These are phyloP conservation scores for Eurosta solidaginis DNA, from an alignment of 1,140 invertebrate species.

Conservation along the genomic window DNA sequence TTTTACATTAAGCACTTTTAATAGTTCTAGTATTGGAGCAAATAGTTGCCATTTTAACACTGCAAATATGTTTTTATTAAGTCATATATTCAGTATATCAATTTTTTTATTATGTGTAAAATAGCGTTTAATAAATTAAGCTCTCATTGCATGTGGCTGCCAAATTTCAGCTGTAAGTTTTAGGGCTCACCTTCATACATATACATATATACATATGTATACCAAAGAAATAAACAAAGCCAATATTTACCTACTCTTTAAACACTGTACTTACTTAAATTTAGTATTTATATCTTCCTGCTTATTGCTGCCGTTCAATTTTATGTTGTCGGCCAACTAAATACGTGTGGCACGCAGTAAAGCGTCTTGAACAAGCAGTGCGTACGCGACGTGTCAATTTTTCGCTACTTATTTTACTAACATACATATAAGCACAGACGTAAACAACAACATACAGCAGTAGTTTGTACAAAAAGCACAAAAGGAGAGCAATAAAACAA, in stretches of 20 bases:
- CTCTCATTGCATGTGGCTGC: too few relatives aligned
- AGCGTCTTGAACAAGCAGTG: constrained; percentile 2
- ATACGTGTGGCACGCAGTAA: constrained; percentile 17
- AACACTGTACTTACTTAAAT: background rate
- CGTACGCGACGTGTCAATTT: constrained; percentile 27
- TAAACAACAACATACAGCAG: background rate
- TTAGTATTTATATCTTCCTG: background rate
- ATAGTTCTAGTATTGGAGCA: too few relatives aligned
- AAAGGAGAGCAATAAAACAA: background rate
- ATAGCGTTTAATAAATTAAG: too few relatives aligned
- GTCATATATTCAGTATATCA: too few relatives aligned
- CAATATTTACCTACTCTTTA: background rate
- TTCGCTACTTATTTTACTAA: constrained; percentile 21
- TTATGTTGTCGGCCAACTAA: background rate
- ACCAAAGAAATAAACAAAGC: background rate
- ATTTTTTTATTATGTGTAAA: too few relatives aligned
- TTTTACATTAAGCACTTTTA: too few relatives aligned
- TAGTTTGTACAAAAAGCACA: background rate
- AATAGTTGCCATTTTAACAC: too few relatives aligned
- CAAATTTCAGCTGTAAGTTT: too few relatives aligned
- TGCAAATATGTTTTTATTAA: too few relatives aligned
- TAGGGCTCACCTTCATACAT: background rate
- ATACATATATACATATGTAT: too few relatives aligned
- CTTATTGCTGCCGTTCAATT: background rate
- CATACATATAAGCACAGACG: background rate